Evolutionary conservation across 2,113 vertebrate genomes (phyloP), one percentile per base, ranked within the genome.

Genomic region (Rhagologus leucostigma): DNA sequence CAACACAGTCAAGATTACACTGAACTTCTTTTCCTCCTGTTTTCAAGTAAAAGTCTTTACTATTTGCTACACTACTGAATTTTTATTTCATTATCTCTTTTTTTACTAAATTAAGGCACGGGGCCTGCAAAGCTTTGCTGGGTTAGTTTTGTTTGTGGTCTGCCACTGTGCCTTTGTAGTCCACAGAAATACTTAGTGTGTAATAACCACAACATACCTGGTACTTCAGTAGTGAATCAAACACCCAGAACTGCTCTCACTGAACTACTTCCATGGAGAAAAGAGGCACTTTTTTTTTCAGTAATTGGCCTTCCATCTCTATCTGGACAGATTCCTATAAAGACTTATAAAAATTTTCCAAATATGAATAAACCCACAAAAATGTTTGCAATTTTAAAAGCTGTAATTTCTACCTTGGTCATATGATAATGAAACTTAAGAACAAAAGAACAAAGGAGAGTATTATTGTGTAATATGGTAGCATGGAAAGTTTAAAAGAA

Each of bases 281-380:
- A 83, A 70, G 1, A 60, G 4, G 4, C 18, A 16, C 3, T 16
- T 17, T 37, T 82, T 59, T 30, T 69, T 71, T 47, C 70, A 87
- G 19, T 46, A 83, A 69, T 16, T 79, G 33, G 74, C 42, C 41
- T 24, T 87, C 56, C n/a, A 75, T 73, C n/a, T 35, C 30, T n/a
- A 39, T 24, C 46, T 93, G 65, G 67, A 74, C 14, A 87, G 44
- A 69, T 39, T 90, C 89, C 67, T 84, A 70, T 47, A n/a, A 65
- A 88, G 59, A 17, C 52, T 78, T 59, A 49, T 20, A 90, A 87
- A 87, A 73, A 11, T 42, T 39, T 87, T 88, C 81, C 71, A 80
- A 93, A 87, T 65, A 73, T 14, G 64, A 94, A 64, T 46, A 91
- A 91, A 82, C 15, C 71, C 93, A 88, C 75, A 93, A 76, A 89